Evolutionary conservation across 2,797 vertebrate genomes (phyloP).

Genomic region (Sebastes hubbsi): DNA sequence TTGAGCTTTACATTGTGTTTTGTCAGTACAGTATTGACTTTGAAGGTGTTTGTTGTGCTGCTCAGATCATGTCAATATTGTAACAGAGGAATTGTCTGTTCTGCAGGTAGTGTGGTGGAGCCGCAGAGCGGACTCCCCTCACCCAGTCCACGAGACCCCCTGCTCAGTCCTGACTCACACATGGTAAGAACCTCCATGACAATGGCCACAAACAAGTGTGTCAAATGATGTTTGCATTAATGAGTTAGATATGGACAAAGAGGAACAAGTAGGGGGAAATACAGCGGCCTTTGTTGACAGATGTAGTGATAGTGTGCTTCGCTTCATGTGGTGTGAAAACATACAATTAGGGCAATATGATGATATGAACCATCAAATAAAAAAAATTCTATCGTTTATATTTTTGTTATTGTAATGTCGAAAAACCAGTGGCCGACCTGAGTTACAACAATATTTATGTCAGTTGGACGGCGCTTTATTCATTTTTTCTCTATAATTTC

Average conservation of each 20-base stretch:
- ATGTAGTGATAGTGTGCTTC: background rate
- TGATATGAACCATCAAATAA: no score
- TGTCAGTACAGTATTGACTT: constrained; percentile 16
- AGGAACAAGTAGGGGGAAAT: background rate
- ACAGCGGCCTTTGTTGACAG: background rate
- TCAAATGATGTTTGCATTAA: background rate
- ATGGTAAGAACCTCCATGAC: constrained; percentile 66
- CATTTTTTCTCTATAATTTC: no score
- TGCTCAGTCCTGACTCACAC: constrained; percentile 59
- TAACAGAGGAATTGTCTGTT: constrained; percentile 1
- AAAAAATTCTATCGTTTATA: no score
- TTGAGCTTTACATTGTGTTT: no score
- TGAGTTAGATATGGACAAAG: background rate
- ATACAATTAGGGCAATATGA: rapidly evolving
- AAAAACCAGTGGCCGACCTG: no score
- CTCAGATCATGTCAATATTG: no score
- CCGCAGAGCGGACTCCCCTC: constrained; percentile 60
- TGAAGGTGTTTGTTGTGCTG: background rate
- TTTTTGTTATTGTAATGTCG: no score
- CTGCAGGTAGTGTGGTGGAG: constrained; percentile 58
- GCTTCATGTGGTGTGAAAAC: background rate
- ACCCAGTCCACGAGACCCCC: constrained; percentile 42
- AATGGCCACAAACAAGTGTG: background rate
- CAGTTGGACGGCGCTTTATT: no score
- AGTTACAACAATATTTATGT: no score